phyloP scores from a whole-genome alignment of 1,140 invertebrate species.

The Himalopsyche phryganea region DNA sequence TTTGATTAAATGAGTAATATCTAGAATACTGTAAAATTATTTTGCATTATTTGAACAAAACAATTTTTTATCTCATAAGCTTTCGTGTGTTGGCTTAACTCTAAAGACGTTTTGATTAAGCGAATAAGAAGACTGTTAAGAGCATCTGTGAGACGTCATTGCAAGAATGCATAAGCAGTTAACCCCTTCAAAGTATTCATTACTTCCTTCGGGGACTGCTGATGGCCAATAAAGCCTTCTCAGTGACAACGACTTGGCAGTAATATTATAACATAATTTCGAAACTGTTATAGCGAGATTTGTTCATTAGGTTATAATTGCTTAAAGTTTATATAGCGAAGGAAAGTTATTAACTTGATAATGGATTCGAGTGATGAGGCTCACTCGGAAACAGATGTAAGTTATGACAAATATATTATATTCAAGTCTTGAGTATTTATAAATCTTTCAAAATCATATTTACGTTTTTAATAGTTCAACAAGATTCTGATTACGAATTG shows the following conservation, averaged over 20 bases:
- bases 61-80: too few species aligned
- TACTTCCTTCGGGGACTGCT: constrained; percentile 7
- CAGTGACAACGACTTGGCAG: constrained; percentile 8
- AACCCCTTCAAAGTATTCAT: constrained; percentile 6
- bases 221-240: constrained; percentile 1
- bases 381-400: constrained; percentile 7
- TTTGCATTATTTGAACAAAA: too few species aligned
- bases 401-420: constrained; percentile 3
- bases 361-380: constrained; percentile 12
- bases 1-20: too few species aligned
- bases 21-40: too few species aligned
- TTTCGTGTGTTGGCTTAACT: too few species aligned
- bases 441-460: too few species aligned
- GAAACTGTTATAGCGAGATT: constrained; percentile 15
- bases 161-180: background rate
- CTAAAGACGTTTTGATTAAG: background rate
- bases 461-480: too few species aligned
- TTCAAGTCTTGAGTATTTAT: too few species aligned
- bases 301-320: constrained; percentile 18
- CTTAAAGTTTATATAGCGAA: constrained; percentile 2
- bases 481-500: too few species aligned
- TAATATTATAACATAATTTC: constrained; percentile 11
- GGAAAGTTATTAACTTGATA: constrained; percentile 15
- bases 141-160: constrained; percentile 13
- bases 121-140: constrained; percentile 9